These are phyloP conservation scores for Girardia tigrina DNA, from an alignment of 2,888 invertebrate genomes.

Conservation along the genomic window DNA sequence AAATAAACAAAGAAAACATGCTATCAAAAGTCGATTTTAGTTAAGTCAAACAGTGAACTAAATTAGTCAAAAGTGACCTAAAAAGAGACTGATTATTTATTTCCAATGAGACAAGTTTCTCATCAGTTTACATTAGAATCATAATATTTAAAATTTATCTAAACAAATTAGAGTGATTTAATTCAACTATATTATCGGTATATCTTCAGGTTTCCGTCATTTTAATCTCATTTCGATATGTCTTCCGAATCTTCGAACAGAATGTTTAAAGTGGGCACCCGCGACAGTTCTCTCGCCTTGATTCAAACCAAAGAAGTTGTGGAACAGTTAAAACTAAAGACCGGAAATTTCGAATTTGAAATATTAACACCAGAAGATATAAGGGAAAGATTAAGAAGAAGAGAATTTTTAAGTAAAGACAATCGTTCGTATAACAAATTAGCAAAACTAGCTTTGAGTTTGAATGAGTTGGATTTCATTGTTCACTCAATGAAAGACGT, in stretches of 20 bases:
- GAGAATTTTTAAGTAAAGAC: slow-evolving; percentile 55
- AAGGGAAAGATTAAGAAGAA: slow-evolving; percentile 61
- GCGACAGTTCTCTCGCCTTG: slow-evolving; percentile 63
- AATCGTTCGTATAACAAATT: slow-evolving; percentile 81
- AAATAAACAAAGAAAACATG: too few species aligned
- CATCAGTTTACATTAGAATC: not conserved
- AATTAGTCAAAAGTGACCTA: not conserved
- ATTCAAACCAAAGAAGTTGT: slow-evolving; percentile 81
- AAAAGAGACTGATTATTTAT: not conserved
- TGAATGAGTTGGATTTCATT: slow-evolving; percentile 82
- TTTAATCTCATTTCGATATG: not conserved
- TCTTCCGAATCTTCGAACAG: not conserved
- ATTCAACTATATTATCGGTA: too few species aligned
- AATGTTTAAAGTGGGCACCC: slow-evolving; percentile 37
- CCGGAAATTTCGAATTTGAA: slow-evolving; percentile 56
- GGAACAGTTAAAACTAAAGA: slow-evolving; percentile 60
- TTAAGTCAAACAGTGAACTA: too few species aligned
- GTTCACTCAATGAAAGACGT: slow-evolving; percentile 89
- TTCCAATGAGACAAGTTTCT: not conserved
- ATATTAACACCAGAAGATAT: slow-evolving; percentile 70
- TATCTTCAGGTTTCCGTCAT: too few species aligned
- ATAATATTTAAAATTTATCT: not conserved
- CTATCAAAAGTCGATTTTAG: too few species aligned
- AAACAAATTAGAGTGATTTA: too few species aligned
- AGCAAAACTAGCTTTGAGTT: slow-evolving; percentile 84